phyloP scores from a whole-genome alignment of 2,797 vertebrate species.

The Girardinus metallicus region DNA sequence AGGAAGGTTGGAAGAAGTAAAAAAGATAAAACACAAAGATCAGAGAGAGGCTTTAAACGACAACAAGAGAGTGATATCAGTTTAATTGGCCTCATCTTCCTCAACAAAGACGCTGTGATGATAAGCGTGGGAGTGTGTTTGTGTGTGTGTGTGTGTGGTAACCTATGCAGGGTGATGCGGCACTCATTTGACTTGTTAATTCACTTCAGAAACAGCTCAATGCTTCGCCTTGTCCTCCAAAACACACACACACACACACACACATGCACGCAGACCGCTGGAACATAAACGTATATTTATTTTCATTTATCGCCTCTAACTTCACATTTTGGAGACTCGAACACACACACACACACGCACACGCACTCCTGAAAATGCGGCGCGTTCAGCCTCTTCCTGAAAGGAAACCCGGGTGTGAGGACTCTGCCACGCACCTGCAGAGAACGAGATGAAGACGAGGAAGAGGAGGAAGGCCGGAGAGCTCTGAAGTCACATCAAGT shows the following conservation, averaged over 20 bases:
- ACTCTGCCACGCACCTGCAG: conserved; percentile 75
- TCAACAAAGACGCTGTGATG: conserved; percentile 68
- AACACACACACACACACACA: conserved; percentile 9
- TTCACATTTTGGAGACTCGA: conserved; percentile 19
- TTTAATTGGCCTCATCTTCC: conserved; percentile 74
- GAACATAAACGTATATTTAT: neutral
- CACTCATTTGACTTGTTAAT: conserved; percentile 81
- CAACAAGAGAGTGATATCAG: conserved; percentile 62
- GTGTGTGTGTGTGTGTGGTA: conserved; percentile 56
- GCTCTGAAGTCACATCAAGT: conserved; percentile 46
- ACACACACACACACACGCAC: conserved; percentile 21
- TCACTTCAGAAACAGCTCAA: conserved; percentile 76
- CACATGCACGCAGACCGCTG: neutral
- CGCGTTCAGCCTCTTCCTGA: conserved; percentile 67
- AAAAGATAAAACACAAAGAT: conserved; percentile 8
- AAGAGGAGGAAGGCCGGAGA: conserved; percentile 23
- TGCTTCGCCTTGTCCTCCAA: conserved; percentile 70
- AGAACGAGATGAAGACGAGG: conserved; percentile 17
- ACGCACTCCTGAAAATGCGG: conserved; percentile 64
- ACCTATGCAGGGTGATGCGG: conserved; percentile 71
- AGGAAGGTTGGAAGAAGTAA: neutral
- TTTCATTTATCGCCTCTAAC: conserved; percentile 4
- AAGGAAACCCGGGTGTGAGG: conserved; percentile 67
- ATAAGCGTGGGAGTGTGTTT: conserved; percentile 60
- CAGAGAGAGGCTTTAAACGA: conserved; percentile 43